Evolutionary conservation across 2,888 invertebrate species (phyloP).

Genomic region (Scaptomyza tumidula): DNA sequence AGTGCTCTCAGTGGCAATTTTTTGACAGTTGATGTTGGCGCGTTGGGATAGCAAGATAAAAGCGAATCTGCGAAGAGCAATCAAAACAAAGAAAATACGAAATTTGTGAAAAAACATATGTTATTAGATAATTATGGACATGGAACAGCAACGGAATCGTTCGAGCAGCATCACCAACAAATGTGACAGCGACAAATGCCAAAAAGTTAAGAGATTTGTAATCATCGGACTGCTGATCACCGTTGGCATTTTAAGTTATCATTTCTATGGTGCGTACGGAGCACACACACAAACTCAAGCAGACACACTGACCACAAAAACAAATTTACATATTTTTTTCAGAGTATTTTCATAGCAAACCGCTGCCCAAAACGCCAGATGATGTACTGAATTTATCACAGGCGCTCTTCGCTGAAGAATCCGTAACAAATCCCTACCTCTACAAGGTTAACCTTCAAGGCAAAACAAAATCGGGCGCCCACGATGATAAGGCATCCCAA

Average conservation of each 20-base stretch:
- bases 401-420: conserved; percentile 68
- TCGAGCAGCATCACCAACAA: conserved; percentile 40
- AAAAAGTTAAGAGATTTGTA: conserved; percentile 73
- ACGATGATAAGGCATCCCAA: conserved; percentile 73
- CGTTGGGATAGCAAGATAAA: conserved; percentile 43
- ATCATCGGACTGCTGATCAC: conserved; percentile 66
- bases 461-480: conserved; percentile 67
- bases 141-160: conserved; percentile 35
- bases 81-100: conserved; percentile 32
- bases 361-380: conserved; percentile 59
- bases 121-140: conserved; percentile 61
- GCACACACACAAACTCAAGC: not conserved
- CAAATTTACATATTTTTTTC: conserved; percentile 2
- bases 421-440: conserved; percentile 63
- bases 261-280: conserved; percentile 74
- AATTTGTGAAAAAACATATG: conserved; percentile 42
- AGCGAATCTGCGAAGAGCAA: conserved; percentile 17
- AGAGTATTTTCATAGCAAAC: conserved; percentile 79
- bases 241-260: conserved; percentile 75
- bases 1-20: conserved; percentile 22
- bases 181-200: conserved; percentile 69
- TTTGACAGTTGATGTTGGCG: conserved; percentile 45
- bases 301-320: not conserved
- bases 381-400: conserved; percentile 67
- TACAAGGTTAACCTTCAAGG: conserved; percentile 77